Evolutionary conservation across 2,797 vertebrate species (phyloP), one percentile per base, ranked within the genome.

Genomic region (Lycodopsis pacificus): DNA sequence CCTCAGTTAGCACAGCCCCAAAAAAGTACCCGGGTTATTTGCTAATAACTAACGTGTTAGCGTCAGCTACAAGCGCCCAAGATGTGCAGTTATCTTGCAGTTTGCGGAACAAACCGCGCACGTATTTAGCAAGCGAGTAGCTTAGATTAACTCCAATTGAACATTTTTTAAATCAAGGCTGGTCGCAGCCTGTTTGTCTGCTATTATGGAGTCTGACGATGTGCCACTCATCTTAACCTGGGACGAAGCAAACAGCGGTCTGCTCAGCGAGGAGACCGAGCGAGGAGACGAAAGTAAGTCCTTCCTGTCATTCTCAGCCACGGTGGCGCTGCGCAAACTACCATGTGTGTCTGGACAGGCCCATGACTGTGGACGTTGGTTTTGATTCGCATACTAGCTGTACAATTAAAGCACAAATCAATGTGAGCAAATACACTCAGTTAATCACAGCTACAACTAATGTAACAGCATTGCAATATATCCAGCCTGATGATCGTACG

Each of bases 181-280:
- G 25, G 4, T 30, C 42, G 25, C 25, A 63, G 61, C 56, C n/a
- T 65, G 73, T 79, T 77, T 64, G n/a, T 71, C 48, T 65, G 75
- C 19, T 14, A 42, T 70, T 17, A 94, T 96, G 93, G 97, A 95
- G 68, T 90, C 96, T 32, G 97, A 99, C 63, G 98, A 99, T 0
- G 98, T 98, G 19, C 97, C 97, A 38, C 96, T 99, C 34, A 98
- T 99, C 86, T 87, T 99, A 81, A 98, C 97, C 67, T 95, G 97
- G 95, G 98, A 99, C 4, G 98, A 95, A 63, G 84, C 93, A 3
- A 96, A 95, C 63, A 93, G 94, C 79, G 84, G 91, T 5, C 89
- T 95, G 42, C 92, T 96, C 64, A 93, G 88, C 70, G 94, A 93
- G 15, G 94, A 95, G 0, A 62, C 86, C 3, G 95, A 95, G 15